Evolutionary conservation across 1,140 invertebrate genomes (phyloP).

Genomic region (Andricus grossulariae): DNA sequence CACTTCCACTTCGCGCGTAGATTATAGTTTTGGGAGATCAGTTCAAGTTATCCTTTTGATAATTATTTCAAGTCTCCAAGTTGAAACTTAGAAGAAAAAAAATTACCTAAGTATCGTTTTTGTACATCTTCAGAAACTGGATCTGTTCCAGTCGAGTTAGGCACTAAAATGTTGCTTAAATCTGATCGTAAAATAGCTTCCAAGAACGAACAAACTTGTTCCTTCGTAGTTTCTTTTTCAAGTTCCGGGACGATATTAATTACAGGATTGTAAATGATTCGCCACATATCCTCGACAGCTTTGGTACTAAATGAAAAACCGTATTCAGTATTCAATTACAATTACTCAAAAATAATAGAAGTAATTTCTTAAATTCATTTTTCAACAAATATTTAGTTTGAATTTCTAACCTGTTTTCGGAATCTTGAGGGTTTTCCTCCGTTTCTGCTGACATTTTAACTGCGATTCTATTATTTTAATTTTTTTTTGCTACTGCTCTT

Average conservation of each 20-base stretch:
- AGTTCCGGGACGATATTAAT: constrained; percentile 61
- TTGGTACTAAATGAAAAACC: constrained; percentile 38
- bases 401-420: too few species aligned
- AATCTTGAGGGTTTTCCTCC: too few species aligned
- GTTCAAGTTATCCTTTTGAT: not conserved
- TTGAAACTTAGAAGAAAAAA: constrained; percentile 27
- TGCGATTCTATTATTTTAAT: too few species aligned
- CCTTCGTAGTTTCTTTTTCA: constrained; percentile 52
- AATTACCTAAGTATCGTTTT: constrained; percentile 58
- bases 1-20: too few species aligned
- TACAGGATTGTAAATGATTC: constrained; percentile 61
- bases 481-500: too few species aligned
- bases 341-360: not conserved
- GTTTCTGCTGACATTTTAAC: too few species aligned
- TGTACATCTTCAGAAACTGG: constrained; percentile 46
- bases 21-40: too few species aligned
- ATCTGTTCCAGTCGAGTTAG: constrained; percentile 47
- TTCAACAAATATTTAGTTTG: too few species aligned
- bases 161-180: constrained; percentile 62
- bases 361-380: too few species aligned
- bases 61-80: not conserved
- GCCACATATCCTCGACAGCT: constrained; percentile 59
- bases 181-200: constrained; percentile 61
- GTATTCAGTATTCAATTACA: too few species aligned
- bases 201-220: constrained; percentile 56